A percentile compares a stretch with the other conserved stretches of the same genome.
These are phyloP conservation scores for Sycobia sp. DNA, from an alignment of 1,140 invertebrate species.

Conservation along the genomic window DNA sequence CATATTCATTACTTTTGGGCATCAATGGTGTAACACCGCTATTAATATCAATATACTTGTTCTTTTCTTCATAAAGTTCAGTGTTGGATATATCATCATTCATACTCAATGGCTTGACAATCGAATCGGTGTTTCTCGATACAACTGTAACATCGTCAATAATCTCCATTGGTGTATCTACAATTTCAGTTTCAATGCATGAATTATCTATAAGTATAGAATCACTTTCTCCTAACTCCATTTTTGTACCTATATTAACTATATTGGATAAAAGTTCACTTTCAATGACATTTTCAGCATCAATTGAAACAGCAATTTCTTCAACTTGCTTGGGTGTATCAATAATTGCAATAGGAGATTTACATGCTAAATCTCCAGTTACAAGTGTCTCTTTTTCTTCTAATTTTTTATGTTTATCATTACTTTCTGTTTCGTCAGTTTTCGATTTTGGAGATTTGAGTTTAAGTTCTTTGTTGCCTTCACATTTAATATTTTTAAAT, in stretches of 20 bases:
- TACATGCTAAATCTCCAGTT: too few species aligned
- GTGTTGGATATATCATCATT: constrained; percentile 43
- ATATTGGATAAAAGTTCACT: too few species aligned
- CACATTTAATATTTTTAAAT: constrained; percentile 50
- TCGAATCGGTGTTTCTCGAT: background rate
- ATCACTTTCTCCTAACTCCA: background rate
- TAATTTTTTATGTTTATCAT: background rate
- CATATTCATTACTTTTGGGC: background rate
- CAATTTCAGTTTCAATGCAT: constrained; percentile 4
- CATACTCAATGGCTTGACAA: background rate
- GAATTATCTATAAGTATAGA: background rate
- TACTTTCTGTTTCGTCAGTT: constrained; percentile 34
- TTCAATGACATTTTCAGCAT: too few species aligned
- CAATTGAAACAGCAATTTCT: too few species aligned
- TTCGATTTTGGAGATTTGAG: constrained; percentile 39
- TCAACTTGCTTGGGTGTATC: too few species aligned
- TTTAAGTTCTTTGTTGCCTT: constrained; percentile 50
- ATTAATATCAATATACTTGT: constrained; percentile 1
- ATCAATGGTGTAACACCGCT: background rate
- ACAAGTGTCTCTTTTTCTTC: too few species aligned
- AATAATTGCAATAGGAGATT: too few species aligned
- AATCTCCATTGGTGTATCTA: background rate
- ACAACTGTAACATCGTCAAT: background rate
- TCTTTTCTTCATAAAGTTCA: constrained; percentile 38
- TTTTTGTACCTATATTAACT: background rate